Evolutionary conservation across 1,140 invertebrate genomes (phyloP).

Genomic region (Lordiphosa clarofinis): DNA sequence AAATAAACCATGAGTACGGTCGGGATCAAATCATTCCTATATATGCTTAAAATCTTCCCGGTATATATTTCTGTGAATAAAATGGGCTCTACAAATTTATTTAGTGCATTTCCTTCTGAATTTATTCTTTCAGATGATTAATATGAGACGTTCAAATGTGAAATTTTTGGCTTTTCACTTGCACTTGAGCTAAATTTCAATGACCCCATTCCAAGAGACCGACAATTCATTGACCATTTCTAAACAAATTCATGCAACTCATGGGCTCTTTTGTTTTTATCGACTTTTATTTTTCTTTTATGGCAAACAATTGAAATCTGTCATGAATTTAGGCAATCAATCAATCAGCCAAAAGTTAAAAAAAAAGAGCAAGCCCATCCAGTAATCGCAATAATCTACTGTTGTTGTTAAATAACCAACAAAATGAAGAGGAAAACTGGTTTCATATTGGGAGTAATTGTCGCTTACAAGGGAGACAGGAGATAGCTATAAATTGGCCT

Average conservation of each 20-base stretch:
- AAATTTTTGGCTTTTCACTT: conserved; percentile 35
- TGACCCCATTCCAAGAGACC: conserved; percentile 48
- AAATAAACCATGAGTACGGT: no score
- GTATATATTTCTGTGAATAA: no score
- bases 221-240: conserved; percentile 35
- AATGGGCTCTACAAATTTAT: no score
- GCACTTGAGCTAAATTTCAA: conserved; percentile 50
- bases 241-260: conserved; percentile 39
- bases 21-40: no score
- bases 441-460: conserved; percentile 23
- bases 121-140: no score
- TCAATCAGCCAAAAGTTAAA: conserved; percentile 38
- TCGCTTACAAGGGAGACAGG: conserved; percentile 9
- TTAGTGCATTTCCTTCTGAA: no score
- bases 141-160: not conserved
- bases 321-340: conserved; percentile 47
- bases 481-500: conserved; percentile 60
- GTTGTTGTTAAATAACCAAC: conserved; percentile 34
- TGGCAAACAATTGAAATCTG: conserved; percentile 44
- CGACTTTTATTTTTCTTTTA: conserved; percentile 39
- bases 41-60: no score
- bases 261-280: conserved; percentile 25
- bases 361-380: conserved; percentile 10
- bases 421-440: conserved; percentile 41
- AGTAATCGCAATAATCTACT: conserved; percentile 5